phyloP scores from a whole-genome alignment of 2,113 vertebrate genomes.

The Aplodontia rufa region DNA sequence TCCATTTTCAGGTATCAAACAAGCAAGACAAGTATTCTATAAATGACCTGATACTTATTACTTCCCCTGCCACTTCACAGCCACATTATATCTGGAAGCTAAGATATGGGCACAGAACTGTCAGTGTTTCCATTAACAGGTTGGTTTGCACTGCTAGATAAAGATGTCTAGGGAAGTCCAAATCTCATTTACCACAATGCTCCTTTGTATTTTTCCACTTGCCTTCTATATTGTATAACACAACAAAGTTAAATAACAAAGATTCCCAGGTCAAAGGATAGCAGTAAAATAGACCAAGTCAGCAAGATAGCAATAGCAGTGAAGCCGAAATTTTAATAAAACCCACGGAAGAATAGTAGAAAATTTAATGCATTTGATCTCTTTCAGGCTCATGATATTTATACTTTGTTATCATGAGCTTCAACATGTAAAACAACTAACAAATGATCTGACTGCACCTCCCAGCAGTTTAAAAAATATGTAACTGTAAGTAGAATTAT shows the following conservation, averaged over 20 bases:
- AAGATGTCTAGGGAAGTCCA: conserved; percentile 56
- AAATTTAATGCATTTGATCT: conserved; percentile 46
- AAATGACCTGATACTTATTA: conserved; percentile 56
- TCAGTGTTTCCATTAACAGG: conserved; percentile 53
- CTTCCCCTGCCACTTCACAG: background rate
- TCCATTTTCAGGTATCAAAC: background rate
- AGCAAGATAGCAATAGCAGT: background rate
- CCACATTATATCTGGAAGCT: conserved; percentile 60
- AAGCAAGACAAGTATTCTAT: conserved; percentile 56
- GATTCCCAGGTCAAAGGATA: conserved; percentile 12
- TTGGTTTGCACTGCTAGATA: conserved; percentile 66
- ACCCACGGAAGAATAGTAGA: background rate
- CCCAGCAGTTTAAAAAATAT: background rate
- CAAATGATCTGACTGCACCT: background rate
- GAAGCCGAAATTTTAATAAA: conserved; percentile 59
- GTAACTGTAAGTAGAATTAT: background rate
- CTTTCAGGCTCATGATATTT: background rate
- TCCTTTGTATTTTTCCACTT: conserved; percentile 60
- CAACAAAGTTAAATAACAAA: conserved; percentile 49
- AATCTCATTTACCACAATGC: conserved; percentile 37
- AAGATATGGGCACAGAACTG: conserved; percentile 46
- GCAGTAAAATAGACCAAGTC: conserved; percentile 15
- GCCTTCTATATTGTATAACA: conserved; percentile 40
- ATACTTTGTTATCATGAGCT: background rate
- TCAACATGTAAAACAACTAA: conserved; percentile 30